Percentiles rank a stretch among this genome's conserved stretches.
These are phyloP conservation scores for Hyperoplus lanceolatus DNA, from an alignment of 2,797 vertebrate species.

Conservation along the genomic window DNA sequence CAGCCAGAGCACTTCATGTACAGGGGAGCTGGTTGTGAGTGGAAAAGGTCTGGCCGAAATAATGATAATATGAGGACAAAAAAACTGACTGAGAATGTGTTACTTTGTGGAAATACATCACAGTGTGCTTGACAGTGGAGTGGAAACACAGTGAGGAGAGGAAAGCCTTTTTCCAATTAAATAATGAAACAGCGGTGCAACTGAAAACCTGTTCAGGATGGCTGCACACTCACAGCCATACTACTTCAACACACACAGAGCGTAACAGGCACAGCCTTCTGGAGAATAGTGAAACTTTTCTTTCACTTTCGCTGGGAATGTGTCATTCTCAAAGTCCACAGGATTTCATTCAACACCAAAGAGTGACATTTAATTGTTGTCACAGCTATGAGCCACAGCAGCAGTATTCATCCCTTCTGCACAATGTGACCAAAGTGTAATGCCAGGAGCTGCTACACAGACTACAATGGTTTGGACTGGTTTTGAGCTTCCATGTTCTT, in stretches of 20 bases:
- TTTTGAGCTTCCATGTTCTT: background rate
- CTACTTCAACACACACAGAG: slow-evolving; percentile 53
- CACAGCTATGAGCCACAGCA: slow-evolving; percentile 2
- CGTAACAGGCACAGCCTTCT: slow-evolving; percentile 30
- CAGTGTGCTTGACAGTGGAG: slow-evolving; percentile 28
- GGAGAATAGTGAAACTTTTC: slow-evolving; percentile 29
- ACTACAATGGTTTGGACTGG: background rate
- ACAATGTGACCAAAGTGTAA: slow-evolving; percentile 10
- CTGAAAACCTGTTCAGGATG: slow-evolving; percentile 85
- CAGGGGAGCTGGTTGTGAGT: background rate
- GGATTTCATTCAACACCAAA: background rate
- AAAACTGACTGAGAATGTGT: slow-evolving; percentile 15
- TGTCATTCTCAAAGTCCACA: background rate
- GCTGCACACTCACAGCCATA: slow-evolving; percentile 74
- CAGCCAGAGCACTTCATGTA: slow-evolving; percentile 22
- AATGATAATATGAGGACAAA: background rate
- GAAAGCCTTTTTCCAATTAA: slow-evolving; percentile 88
- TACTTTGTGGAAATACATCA: slow-evolving; percentile 37
- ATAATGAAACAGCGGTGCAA: slow-evolving; percentile 89
- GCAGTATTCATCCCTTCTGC: slow-evolving; percentile 11
- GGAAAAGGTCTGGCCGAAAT: background rate
- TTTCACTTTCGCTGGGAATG: slow-evolving; percentile 2
- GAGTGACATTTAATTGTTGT: slow-evolving; percentile 1
- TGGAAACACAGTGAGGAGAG: slow-evolving; percentile 78
- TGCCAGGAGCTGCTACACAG: background rate